These are phyloP conservation scores for Elaeidobius kamerunicus DNA, from an alignment of 2,888 invertebrate species.

Conservation along the genomic window DNA sequence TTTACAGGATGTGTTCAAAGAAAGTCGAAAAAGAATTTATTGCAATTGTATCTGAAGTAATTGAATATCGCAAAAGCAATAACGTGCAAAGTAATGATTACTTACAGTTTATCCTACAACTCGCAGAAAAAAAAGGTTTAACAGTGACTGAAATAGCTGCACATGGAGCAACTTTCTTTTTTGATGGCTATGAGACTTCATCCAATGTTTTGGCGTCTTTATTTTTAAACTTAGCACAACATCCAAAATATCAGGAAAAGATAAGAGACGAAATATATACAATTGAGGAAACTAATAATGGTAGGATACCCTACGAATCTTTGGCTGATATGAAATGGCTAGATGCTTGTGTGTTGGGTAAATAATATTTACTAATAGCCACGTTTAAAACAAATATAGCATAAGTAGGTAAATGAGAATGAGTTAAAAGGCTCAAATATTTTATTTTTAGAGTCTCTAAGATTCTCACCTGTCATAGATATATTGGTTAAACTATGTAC, in stretches of 20 bases:
- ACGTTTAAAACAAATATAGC: too few species aligned
- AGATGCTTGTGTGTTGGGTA: too few species aligned
- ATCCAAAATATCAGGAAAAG: slow-evolving; percentile 19
- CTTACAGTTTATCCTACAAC: slow-evolving; percentile 12
- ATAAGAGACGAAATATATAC: slow-evolving; percentile 12
- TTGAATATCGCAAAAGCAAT: slow-evolving; percentile 3
- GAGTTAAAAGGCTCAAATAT: too few species aligned
- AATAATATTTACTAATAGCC: too few species aligned
- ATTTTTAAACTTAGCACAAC: slow-evolving; percentile 11
- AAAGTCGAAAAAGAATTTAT: slow-evolving; percentile 10
- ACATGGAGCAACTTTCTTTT: slow-evolving; percentile 16
- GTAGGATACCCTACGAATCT: slow-evolving; percentile 13
- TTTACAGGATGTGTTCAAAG: slow-evolving; percentile 8
- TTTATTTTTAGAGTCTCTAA: slow-evolving; percentile 8
- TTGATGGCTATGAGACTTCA: slow-evolving; percentile 20
- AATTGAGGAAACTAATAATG: slow-evolving; percentile 11
- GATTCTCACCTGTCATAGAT: slow-evolving; percentile 6
- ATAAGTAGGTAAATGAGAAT: too few species aligned
- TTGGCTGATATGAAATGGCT: slow-evolving; percentile 15
- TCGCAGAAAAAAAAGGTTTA: slow-evolving; percentile 16
- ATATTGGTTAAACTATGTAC: slow-evolving; percentile 13
- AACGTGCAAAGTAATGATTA: slow-evolving; percentile 13
- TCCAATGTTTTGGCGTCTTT: slow-evolving; percentile 11
- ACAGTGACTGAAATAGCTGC: slow-evolving; percentile 13
- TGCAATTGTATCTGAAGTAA: slow-evolving; percentile 3